phyloP scores from a whole-genome alignment of 2,797 vertebrate species.

The Enteromius treurensis region DNA sequence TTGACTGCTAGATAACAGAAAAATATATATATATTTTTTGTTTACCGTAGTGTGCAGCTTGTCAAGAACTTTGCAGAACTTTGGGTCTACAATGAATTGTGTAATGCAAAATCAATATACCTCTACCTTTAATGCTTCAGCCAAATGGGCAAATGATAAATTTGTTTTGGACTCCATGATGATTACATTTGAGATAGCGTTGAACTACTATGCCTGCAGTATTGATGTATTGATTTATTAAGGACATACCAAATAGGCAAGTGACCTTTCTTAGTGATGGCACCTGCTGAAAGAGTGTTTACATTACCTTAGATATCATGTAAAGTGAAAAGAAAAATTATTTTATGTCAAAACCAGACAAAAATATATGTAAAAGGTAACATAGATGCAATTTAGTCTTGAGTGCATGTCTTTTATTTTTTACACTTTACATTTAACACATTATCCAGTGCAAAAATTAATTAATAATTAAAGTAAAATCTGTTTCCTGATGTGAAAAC shows the following conservation, averaged over 20 bases:
- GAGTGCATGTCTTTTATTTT: background rate
- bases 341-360: background rate
- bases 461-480: background rate
- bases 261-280: background rate
- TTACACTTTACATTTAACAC: background rate
- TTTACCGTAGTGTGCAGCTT: background rate
- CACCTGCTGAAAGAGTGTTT: background rate
- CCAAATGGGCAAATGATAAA: background rate
- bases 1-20: background rate
- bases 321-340: background rate
- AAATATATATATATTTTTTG: background rate
- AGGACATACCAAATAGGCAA: background rate
- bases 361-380: background rate
- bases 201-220: background rate
- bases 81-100: background rate
- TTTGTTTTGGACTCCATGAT: slow-evolving; percentile 3
- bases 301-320: background rate
- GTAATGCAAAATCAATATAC: background rate
- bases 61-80: background rate
- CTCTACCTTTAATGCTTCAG: background rate
- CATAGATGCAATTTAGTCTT: background rate
- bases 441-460: background rate
- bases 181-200: background rate
- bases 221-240: background rate
- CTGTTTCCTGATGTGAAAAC: background rate